Conservation (phyloP, 2,113 vertebrate species). For the Hyperopisus bebe region DNA sequence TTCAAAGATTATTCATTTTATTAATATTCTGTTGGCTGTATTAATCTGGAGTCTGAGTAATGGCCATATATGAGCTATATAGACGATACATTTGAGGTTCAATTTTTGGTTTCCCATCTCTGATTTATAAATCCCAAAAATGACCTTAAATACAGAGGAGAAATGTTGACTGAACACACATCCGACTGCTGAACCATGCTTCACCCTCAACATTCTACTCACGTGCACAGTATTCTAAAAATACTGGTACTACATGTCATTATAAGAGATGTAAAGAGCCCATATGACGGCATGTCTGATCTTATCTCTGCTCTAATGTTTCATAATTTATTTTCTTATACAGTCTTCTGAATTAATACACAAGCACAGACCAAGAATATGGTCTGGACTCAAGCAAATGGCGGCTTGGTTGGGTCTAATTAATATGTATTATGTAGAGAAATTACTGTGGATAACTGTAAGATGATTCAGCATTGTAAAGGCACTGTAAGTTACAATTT, state of each 20-base stretch:
- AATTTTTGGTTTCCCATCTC: neutral
- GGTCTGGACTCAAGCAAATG: neutral
- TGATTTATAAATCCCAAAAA: constrained; percentile 39
- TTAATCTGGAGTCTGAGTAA: neutral
- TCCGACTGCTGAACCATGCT: constrained; percentile 33
- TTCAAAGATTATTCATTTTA: neutral
- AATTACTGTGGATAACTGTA: neutral
- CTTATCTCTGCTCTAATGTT: constrained; percentile 8
- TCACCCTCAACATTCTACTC: constrained; percentile 32
- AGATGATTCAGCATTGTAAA: neutral
- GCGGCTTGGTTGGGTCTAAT: neutral
- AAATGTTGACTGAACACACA: constrained; percentile 46
- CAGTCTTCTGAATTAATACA: constrained; percentile 6
- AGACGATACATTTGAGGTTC: neutral
- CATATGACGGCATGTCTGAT: constrained; percentile 8
- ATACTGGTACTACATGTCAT: constrained; percentile 34
- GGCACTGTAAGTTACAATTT: neutral
- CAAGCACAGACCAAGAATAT: neutral
- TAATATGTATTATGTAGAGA: neutral
- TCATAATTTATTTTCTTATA: constrained; percentile 27
- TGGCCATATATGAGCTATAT: neutral
- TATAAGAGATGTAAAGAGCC: constrained; percentile 40
- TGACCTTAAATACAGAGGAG: constrained; percentile 45
- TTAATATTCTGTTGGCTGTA: neutral
- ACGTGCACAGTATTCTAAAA: constrained; percentile 45